These are phyloP conservation scores for Monochamus alternatus DNA, from an alignment of 2,888 invertebrate species.

Conservation along the genomic window DNA sequence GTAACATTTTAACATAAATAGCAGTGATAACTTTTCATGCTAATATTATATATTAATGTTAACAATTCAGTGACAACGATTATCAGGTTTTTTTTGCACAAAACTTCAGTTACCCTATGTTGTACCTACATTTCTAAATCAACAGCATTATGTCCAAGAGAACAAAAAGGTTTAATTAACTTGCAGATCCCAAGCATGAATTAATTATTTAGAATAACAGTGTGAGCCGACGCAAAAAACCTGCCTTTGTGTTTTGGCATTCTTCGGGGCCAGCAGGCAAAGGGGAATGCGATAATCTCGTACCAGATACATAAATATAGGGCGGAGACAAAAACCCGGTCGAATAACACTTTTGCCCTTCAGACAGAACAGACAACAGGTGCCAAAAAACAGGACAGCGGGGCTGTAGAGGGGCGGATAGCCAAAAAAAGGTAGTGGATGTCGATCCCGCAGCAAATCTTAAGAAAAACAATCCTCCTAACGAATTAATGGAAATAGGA, in stretches of 20 bases:
- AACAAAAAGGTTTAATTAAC: not conserved
- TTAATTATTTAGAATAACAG: slow-evolving; percentile 8
- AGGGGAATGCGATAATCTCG: slow-evolving; percentile 10
- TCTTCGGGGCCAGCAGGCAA: not conserved
- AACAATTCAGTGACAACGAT: no score
- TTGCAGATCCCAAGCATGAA: not conserved
- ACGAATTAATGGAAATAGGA: no score
- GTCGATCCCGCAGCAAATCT: no score
- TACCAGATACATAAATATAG: slow-evolving; percentile 28
- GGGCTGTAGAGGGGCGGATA: not conserved
- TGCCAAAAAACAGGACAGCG: slow-evolving; percentile 8
- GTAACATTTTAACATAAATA: no score
- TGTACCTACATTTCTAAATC: not conserved
- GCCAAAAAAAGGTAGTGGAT: not conserved
- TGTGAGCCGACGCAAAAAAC: not conserved
- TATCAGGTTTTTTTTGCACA: no score
- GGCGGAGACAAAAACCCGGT: slow-evolving; percentile 12
- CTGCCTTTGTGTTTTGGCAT: not conserved
- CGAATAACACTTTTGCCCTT: slow-evolving; percentile 24
- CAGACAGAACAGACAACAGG: slow-evolving; percentile 3
- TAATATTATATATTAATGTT: no score
- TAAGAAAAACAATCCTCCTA: no score
- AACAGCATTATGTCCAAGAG: not conserved
- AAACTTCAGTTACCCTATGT: not conserved
- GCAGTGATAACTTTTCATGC: no score